Base-by-base conservation (phyloP, 2,888 invertebrate genomes). In the Drosophila mayaguana region DNA sequence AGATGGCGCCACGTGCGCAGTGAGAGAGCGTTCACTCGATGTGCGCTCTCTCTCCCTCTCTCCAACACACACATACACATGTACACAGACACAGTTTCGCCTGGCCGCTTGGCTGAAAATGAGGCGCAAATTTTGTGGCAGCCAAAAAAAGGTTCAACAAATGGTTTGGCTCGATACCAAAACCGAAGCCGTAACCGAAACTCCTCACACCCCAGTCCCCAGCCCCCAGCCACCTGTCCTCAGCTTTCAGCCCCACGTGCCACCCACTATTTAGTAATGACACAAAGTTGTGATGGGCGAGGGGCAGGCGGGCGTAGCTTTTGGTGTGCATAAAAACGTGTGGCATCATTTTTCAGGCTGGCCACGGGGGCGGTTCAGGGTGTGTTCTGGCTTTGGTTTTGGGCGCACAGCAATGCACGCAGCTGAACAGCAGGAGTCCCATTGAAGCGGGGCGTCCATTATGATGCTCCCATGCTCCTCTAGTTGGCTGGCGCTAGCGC, bases 51-150 rank as follows among this genome's bases (percentile, higher is more conserved):
- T 28, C 50, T 40, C 65, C 18, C 55, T 43, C 20, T 14, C 14
- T 7, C 43, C 4, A 9, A 28, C 7, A 28, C 28, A 28, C 28
- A 28, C 5, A 6, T 7, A 32, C 40, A 20, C 38, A 42, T 59
- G 22, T 54, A 46, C 43, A 12, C 45, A 34, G 43, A 43, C 6
- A 46, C 25, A 12, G 20, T 43, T 45, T 48, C 28, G 9, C 9
- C n/a, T 28, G 2, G 7, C 53, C 53, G 18, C 59, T 42, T 60
- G 63, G 70, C 75, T 76, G 88, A 88, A 88, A 89, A 90, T 88
- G 86, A 87, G 89, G 88, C 87, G 86, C 87, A 88, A 89, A 90
- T 90, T 88, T 83, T 85, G 85, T 88, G 90, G 90, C 88, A 75
- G 70, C 62, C 83, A 80, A 56, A 76, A 57, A 83, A 88, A 90